A percentile compares a stretch with the other conserved stretches of the same genome.
phyloP scores from a whole-genome alignment of 2,113 vertebrate genomes.

The Tragelaphus scriptus region DNA sequence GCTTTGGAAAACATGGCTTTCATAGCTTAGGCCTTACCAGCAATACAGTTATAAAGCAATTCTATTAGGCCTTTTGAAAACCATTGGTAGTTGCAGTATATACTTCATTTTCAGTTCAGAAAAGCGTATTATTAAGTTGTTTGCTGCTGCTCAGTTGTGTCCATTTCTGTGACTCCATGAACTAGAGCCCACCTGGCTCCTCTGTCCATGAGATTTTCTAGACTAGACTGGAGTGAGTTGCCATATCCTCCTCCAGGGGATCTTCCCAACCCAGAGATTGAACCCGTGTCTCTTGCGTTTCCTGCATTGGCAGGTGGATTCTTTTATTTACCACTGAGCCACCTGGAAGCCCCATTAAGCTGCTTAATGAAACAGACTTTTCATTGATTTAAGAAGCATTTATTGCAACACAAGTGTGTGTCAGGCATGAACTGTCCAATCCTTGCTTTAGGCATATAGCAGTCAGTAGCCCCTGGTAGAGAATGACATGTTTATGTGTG shows the following conservation, averaged over 20 bases:
- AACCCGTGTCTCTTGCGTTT: not conserved
- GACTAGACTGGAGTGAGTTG: not conserved
- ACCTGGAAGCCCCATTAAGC: not conserved
- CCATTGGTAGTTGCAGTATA: not conserved
- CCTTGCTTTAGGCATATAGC: not conserved
- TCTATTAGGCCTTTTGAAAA: not conserved
- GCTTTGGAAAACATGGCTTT: constrained; percentile 4
- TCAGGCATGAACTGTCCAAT: not conserved
- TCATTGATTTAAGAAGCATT: not conserved
- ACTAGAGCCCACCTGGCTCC: not conserved
- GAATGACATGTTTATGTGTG: not conserved
- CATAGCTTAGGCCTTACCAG: not conserved
- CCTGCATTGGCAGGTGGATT: not conserved
- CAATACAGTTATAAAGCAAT: not conserved
- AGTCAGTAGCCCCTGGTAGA: not conserved
- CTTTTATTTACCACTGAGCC: not conserved
- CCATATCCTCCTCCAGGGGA: not conserved
- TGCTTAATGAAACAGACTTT: not conserved
- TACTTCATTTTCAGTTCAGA: not conserved
- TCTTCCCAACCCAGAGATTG: not conserved
- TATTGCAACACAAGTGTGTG: not conserved
- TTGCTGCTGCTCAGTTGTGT: not conserved
- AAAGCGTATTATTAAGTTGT: not conserved
- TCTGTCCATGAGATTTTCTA: not conserved
- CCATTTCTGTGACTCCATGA: not conserved